Conservation (phyloP, 2,888 invertebrate species). For the Dioctria rufipes region DNA sequence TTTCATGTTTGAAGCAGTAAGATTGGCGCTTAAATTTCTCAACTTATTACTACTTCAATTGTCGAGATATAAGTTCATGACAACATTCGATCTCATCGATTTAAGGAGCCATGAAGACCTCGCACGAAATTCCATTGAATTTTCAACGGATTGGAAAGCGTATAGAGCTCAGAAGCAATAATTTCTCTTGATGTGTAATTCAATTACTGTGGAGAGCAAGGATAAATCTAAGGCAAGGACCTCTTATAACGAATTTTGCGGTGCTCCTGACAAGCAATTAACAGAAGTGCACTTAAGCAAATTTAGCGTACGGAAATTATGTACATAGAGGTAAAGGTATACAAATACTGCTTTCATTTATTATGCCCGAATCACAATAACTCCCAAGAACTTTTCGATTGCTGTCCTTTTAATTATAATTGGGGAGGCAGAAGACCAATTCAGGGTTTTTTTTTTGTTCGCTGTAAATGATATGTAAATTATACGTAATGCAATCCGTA, state of each 20-base stretch:
- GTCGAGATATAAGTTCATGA: no score
- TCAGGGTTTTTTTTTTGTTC: not conserved
- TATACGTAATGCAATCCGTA: no score
- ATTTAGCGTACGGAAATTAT: not conserved
- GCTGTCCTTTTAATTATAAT: conserved; percentile 4
- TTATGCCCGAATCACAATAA: conserved; percentile 6
- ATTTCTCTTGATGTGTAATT: not conserved
- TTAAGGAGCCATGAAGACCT: no score
- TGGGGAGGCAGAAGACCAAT: not conserved
- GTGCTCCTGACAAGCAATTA: conserved; percentile 43
- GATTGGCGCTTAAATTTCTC: no score
- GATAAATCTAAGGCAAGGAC: not conserved
- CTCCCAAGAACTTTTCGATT: not conserved
- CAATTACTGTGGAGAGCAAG: not conserved
- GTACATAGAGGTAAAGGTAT: no score
- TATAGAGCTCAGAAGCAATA: not conserved
- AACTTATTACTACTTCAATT: no score
- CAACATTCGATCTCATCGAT: no score
- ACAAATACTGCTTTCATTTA: not conserved
- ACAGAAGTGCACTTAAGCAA: conserved; percentile 10
- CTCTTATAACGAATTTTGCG: conserved; percentile 23
- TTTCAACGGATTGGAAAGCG: no score
- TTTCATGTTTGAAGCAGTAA: no score
- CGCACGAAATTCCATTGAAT: not conserved
- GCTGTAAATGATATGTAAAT: not conserved